phyloP scores from a whole-genome alignment of 1,140 invertebrate species.

The Zaprionus camerounensis region DNA sequence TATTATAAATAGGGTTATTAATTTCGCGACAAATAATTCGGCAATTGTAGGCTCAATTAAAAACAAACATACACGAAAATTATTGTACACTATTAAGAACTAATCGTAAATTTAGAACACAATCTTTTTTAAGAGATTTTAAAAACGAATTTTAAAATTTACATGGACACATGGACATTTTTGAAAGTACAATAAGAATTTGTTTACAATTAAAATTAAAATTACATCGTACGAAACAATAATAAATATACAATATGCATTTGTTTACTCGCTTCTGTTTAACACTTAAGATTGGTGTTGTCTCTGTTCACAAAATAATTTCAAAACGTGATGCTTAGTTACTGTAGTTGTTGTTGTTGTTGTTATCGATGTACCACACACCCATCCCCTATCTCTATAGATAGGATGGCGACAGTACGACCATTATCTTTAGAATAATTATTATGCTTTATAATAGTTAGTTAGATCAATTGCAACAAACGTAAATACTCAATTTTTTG shows the following conservation, averaged over 20 bases:
- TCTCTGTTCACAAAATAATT: constrained; percentile 62
- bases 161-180: constrained; percentile 42
- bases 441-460: constrained; percentile 52
- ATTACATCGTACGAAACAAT: constrained; percentile 16
- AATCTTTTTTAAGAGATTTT: constrained; percentile 25
- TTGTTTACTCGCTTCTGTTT: constrained; percentile 17
- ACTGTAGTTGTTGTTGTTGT: constrained; percentile 19
- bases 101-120: constrained; percentile 49
- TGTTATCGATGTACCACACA: not conserved
- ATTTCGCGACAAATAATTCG: constrained; percentile 31
- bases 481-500: constrained; percentile 70
- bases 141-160: constrained; percentile 38
- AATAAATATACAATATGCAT: constrained; percentile 39
- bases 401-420: constrained; percentile 16
- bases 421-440: constrained; percentile 26
- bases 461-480: constrained; percentile 67
- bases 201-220: constrained; percentile 2
- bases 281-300: constrained; percentile 49
- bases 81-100: constrained; percentile 42
- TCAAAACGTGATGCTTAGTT: constrained; percentile 68
- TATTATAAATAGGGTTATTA: constrained; percentile 49
- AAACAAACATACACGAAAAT: not conserved
- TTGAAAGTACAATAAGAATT: constrained; percentile 31
- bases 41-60: constrained; percentile 43
- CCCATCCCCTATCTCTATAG: not conserved